Conservation (phyloP, 2,113 vertebrate species). For the Rhinoptilus africanus region DNA sequence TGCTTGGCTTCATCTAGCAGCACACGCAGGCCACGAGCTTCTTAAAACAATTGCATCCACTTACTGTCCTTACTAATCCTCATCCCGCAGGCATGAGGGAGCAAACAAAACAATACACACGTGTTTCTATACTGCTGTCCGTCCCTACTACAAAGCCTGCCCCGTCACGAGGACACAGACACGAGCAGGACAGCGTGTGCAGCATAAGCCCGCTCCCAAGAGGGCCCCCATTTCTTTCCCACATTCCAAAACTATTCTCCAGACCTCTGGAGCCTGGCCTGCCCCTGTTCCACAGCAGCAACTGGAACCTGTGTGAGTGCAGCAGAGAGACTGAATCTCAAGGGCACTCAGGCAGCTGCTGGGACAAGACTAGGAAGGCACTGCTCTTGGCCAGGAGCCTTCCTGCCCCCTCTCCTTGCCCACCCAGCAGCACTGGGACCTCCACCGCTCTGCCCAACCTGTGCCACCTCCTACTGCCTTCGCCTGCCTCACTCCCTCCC, state of each 20-base stretch:
- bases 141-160: neutral
- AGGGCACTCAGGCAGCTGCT: neutral
- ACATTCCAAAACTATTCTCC: neutral
- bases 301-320: neutral
- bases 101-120: neutral
- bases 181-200: neutral
- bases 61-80: neutral
- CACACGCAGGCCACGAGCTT: neutral
- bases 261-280: neutral
- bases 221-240: neutral
- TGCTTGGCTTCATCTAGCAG: neutral
- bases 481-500: neutral
- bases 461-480: neutral
- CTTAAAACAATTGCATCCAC: neutral
- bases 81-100: accelerated
- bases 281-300: neutral
- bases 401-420: neutral
- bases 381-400: neutral
- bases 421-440: neutral
- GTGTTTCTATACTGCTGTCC: neutral
- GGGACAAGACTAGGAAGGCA: neutral
- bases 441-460: neutral
- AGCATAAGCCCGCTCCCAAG: neutral
- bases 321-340: neutral
- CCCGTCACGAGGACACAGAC: neutral